These are phyloP conservation scores for Thamnophis elegans DNA, from an alignment of 2,797 vertebrate genomes.

Conservation along the genomic window DNA sequence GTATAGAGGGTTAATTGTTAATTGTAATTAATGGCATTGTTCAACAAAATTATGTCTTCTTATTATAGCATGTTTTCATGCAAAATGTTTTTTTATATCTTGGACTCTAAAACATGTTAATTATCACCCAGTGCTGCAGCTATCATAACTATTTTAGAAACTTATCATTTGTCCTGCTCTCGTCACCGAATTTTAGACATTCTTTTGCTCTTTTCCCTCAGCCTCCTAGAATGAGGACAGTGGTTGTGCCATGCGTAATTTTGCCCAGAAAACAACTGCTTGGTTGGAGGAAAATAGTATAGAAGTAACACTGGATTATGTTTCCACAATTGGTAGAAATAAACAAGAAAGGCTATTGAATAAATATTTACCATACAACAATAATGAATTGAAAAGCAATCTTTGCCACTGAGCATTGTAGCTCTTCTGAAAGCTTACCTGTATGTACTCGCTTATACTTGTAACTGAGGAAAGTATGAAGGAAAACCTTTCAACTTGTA, in stretches of 20 bases:
- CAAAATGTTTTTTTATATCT: constrained; percentile 50
- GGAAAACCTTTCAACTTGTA: not conserved
- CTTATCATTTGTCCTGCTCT: not conserved
- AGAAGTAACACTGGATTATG: not conserved
- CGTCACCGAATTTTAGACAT: not conserved
- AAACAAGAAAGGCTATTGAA: not conserved
- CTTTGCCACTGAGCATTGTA: not conserved
- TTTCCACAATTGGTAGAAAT: not conserved
- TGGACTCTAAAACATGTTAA: not conserved
- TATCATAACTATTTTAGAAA: not conserved
- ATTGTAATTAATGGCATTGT: constrained; percentile 23
- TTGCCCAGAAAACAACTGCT: not conserved
- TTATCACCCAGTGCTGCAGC: not conserved
- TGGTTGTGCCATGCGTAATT: not conserved
- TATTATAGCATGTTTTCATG: constrained; percentile 4
- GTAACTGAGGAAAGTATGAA: not conserved
- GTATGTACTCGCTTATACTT: not conserved
- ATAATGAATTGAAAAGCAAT: not conserved
- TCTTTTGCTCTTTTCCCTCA: not conserved
- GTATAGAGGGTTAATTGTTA: not conserved
- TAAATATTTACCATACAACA: not conserved
- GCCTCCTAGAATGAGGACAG: not conserved
- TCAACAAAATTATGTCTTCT: constrained; percentile 22
- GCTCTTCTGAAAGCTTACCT: not conserved
- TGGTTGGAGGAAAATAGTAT: not conserved